A percentile compares a stretch with the other conserved stretches of the same genome.
These are phyloP conservation scores for Mobula hypostoma DNA, from an alignment of 2,113 vertebrate species.

Conservation along the genomic window DNA sequence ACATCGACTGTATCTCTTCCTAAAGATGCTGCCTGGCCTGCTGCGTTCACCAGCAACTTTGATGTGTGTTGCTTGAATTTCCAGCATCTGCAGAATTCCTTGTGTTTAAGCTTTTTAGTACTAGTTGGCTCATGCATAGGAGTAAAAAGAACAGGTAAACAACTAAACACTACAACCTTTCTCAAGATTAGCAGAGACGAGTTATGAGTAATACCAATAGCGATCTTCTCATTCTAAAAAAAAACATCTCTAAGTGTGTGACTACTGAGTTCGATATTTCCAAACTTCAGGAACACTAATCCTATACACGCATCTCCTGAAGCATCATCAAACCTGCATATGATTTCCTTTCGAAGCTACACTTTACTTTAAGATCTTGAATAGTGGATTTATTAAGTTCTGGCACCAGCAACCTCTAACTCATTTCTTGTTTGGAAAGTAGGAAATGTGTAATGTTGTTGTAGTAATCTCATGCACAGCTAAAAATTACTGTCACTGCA, in stretches of 20 bases:
- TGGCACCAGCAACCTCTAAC: background rate
- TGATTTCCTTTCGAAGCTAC: background rate
- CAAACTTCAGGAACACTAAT: background rate
- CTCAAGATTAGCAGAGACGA: background rate
- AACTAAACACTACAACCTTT: background rate
- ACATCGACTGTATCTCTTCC: no score
- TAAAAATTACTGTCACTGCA: background rate
- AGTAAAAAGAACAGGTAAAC: background rate
- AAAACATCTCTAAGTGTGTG: background rate
- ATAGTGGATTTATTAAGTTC: slow-evolving; percentile 10
- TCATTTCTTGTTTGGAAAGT: slow-evolving; percentile 17
- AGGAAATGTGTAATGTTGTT: slow-evolving; percentile 33
- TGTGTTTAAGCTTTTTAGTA: background rate
- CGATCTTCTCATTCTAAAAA: background rate
- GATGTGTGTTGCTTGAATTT: no score
- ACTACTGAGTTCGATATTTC: background rate
- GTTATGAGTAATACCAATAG: background rate
- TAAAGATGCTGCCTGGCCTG: no score
- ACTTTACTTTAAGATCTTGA: background rate
- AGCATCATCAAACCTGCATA: background rate
- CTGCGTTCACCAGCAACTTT: no score
- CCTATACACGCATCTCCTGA: background rate
- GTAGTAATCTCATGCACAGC: background rate
- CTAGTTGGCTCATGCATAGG: background rate
- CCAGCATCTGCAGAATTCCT: no score